phyloP scores from a whole-genome alignment of 1,140 invertebrate species.

The Eciton burchellii region DNA sequence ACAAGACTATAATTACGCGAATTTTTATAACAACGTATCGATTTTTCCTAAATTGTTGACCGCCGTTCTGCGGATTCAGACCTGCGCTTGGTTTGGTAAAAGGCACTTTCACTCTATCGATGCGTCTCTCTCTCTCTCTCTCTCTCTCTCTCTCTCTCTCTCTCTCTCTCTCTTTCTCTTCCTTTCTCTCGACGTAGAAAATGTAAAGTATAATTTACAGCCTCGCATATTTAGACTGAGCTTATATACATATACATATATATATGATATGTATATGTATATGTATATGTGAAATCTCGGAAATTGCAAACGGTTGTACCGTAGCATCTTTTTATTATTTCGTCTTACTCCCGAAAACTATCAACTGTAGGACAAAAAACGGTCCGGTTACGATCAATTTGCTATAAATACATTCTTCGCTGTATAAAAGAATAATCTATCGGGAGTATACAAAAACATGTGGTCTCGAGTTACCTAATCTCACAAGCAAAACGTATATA shows the following conservation, averaged over 20 bases:
- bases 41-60: constrained; percentile 47
- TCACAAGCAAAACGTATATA: background rate
- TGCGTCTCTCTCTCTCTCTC: constrained; percentile 53
- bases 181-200: constrained; percentile 51
- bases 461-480: constrained; percentile 5
- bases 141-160: background rate
- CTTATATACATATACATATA: background rate
- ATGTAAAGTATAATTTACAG: constrained; percentile 74
- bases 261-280: background rate
- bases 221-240: constrained; percentile 64
- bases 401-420: background rate
- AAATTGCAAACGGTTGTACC: constrained; percentile 23
- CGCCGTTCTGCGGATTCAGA: constrained; percentile 67
- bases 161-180: constrained; percentile 42
- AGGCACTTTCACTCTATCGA: constrained; percentile 81
- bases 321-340: constrained; percentile 16
- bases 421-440: constrained; percentile 69
- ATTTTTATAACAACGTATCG: constrained; percentile 33
- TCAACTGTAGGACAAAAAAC: constrained; percentile 6
- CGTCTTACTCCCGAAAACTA: background rate
- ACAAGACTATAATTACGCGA: constrained; percentile 9
- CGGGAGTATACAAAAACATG: constrained; percentile 34
- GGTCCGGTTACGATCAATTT: constrained; percentile 19
- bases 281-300: constrained; percentile 12
- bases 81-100: constrained; percentile 74